phyloP scores from a whole-genome alignment of 2,888 invertebrate genomes.

The Pseudococcus viburni region DNA sequence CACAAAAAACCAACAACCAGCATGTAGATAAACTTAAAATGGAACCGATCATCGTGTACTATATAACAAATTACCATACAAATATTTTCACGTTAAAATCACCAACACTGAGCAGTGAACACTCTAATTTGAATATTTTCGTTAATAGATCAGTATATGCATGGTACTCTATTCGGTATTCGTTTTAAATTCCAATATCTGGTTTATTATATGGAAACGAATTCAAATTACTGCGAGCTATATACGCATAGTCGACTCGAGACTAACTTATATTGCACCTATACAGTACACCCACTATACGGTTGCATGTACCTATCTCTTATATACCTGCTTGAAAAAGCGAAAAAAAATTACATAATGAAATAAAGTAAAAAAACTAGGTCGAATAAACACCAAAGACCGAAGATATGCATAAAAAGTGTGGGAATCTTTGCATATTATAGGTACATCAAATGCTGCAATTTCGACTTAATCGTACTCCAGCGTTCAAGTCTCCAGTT shows the following conservation, averaged over 20 bases:
- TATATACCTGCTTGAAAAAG: not conserved
- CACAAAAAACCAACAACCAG: not conserved
- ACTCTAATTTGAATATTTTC: conserved; percentile 59
- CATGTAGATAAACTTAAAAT: conserved; percentile 35
- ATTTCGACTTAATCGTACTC: conserved; percentile 13
- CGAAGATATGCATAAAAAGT: not conserved
- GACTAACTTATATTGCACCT: conserved; percentile 36
- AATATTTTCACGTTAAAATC: conserved; percentile 50
- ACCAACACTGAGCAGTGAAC: not conserved
- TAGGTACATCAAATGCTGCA: not conserved
- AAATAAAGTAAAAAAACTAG: conserved; percentile 37
- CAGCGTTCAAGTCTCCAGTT: not conserved
- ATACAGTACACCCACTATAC: not conserved
- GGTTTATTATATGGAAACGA: conserved; percentile 56
- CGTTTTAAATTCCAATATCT: conserved; percentile 34
- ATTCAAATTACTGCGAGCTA: conserved; percentile 41
- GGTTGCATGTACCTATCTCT: not conserved
- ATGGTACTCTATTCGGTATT: conserved; percentile 6
- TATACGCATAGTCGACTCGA: conserved; percentile 19
- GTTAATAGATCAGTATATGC: conserved; percentile 53
- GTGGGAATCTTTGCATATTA: not conserved
- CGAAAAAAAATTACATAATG: not conserved
- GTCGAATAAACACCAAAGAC: conserved; percentile 15
- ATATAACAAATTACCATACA: conserved; percentile 46
- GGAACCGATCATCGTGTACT: conserved; percentile 26